Evolutionary conservation across 2,888 invertebrate species (phyloP).

Genomic region (Andricus curvator): DNA sequence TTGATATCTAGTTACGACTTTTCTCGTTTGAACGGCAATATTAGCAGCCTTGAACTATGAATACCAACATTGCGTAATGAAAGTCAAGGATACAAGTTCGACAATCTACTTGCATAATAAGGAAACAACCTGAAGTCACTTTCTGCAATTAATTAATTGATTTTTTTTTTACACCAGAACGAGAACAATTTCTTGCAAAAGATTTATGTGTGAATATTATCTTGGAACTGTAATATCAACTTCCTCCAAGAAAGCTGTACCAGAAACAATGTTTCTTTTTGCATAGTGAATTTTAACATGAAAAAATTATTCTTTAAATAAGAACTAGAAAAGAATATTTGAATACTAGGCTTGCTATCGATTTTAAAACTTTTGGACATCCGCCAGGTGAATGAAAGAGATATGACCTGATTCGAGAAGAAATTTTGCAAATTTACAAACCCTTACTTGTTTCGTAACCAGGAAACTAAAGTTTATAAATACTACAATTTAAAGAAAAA

Average conservation of each 20-base stretch:
- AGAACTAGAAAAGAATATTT: not conserved
- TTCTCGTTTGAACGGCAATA: too few relatives aligned
- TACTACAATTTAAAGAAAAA: not conserved
- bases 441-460: not conserved
- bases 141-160: not conserved
- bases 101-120: slow-evolving; percentile 8
- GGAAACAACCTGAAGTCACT: not conserved
- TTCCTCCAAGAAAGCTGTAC: not conserved
- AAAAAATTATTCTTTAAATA: not conserved
- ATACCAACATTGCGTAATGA: slow-evolving; percentile 7
- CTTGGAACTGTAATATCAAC: not conserved
- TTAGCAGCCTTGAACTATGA: not conserved
- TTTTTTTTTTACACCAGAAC: not conserved
- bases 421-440: not conserved
- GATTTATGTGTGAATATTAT: not conserved
- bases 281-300: not conserved
- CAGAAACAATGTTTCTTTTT: too few relatives aligned
- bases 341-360: slow-evolving; percentile 1
- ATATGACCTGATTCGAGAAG: slow-evolving; percentile 18
- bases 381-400: slow-evolving; percentile 8
- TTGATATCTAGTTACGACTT: too few relatives aligned
- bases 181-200: not conserved
- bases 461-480: not conserved
- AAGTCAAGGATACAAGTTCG: slow-evolving; percentile 17
- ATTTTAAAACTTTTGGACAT: slow-evolving; percentile 23